These are phyloP conservation scores for Ptilodon capucinus DNA, from an alignment of 2,888 invertebrate genomes.

Conservation along the genomic window DNA sequence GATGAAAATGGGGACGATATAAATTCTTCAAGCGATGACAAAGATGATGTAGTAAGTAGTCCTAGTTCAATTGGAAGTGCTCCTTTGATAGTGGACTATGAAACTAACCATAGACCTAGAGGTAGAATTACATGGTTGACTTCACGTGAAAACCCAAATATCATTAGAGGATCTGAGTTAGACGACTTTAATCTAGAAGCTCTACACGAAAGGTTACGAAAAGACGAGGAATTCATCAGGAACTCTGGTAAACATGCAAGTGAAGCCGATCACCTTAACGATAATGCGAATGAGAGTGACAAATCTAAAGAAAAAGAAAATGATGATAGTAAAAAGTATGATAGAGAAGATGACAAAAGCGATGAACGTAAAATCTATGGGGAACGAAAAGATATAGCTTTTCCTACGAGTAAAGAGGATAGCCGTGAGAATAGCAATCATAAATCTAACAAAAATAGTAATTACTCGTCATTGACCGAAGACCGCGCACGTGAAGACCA, in stretches of 20 bases:
- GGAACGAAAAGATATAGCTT: conserved; percentile 4
- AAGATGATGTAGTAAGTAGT: conserved; percentile 9
- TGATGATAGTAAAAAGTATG: conserved; percentile 11
- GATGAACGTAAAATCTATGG: conserved; percentile 27
- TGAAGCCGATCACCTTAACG: conserved; percentile 4
- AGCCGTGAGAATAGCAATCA: conserved; percentile 22
- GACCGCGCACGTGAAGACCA: conserved; percentile 16
- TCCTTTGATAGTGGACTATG: conserved; percentile 56
- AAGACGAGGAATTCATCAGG: conserved; percentile 1
- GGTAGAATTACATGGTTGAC: conserved; percentile 31
- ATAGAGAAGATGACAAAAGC: conserved; percentile 25
- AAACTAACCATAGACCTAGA: conserved; percentile 49
- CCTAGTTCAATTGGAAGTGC: conserved; percentile 33
- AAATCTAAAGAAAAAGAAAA: conserved; percentile 25
- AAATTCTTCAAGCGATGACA: neutral
- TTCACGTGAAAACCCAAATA: conserved; percentile 32
- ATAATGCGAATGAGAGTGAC: conserved; percentile 14
- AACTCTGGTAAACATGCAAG: conserved; percentile 6
- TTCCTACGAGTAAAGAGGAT: neutral
- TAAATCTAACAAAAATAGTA: conserved; percentile 4
- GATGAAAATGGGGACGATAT: neutral
- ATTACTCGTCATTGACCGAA: conserved; percentile 6
- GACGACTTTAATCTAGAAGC: conserved; percentile 69
- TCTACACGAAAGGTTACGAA: conserved; percentile 38
- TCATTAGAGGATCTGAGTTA: conserved; percentile 50